These are phyloP conservation scores for Lathronympha strigana DNA, from an alignment of 2,888 invertebrate genomes.

Conservation along the genomic window DNA sequence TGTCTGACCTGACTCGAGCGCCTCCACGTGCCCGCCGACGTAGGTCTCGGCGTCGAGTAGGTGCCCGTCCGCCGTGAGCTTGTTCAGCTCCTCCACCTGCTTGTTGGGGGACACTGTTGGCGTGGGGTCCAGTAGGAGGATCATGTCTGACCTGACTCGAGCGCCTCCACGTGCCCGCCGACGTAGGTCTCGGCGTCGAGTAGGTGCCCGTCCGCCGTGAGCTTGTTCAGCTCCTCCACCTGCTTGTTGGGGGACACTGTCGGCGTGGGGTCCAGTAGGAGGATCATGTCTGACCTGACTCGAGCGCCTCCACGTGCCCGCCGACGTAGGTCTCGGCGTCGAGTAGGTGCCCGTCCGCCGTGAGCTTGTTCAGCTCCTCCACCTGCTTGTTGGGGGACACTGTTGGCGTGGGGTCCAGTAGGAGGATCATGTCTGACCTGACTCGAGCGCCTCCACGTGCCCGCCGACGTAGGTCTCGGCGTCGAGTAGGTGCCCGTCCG, in stretches of 20 bases:
- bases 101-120: no score
- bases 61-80: background rate
- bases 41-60: no score
- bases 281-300: conserved; percentile 86
- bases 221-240: background rate
- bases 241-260: conserved; percentile 63
- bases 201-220: background rate
- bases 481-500: conserved; percentile 97
- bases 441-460: conserved; percentile 99
- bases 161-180: background rate
- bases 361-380: background rate
- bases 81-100: no score
- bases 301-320: conserved; percentile 99
- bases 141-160: background rate
- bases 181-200: no score
- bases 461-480: conserved; percentile 99
- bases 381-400: conserved; percentile 60
- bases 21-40: no score
- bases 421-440: conserved; percentile 79
- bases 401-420: no score
- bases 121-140: no score
- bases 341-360: conserved; percentile 94
- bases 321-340: conserved; percentile 99
- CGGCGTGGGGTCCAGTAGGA: no score
- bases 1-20: background rate